These are phyloP conservation scores for Salticus scenicus DNA, from an alignment of 2,888 invertebrate genomes.

Conservation along the genomic window DNA sequence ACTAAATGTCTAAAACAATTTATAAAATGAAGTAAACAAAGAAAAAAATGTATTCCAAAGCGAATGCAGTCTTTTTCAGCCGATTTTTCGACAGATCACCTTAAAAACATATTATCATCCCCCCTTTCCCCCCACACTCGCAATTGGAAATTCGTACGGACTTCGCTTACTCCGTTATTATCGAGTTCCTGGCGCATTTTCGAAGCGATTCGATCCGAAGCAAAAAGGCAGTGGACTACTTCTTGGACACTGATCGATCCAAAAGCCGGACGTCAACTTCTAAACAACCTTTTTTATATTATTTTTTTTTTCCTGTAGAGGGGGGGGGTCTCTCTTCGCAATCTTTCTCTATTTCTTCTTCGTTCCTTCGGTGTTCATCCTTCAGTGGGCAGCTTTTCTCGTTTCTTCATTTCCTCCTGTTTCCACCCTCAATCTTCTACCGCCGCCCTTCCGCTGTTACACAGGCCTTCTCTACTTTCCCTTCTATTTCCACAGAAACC, in stretches of 20 bases:
- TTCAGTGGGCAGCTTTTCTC: slow-evolving; percentile 63
- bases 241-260: slow-evolving; percentile 53
- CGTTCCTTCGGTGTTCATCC: slow-evolving; percentile 64
- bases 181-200: slow-evolving; percentile 56
- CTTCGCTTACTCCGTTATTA: slow-evolving; percentile 60
- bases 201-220: slow-evolving; percentile 40
- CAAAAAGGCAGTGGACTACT: slow-evolving; percentile 36
- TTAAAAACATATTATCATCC: not conserved
- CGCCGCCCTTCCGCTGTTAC: slow-evolving; percentile 20
- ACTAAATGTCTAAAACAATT: too few relatives aligned
- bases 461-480: slow-evolving; percentile 33
- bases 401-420: slow-evolving; percentile 67
- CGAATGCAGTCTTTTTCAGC: too few relatives aligned
- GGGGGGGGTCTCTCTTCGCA: slow-evolving; percentile 43
- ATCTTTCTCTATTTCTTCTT: slow-evolving; percentile 67
- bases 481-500: slow-evolving; percentile 32
- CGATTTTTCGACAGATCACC: not conserved
- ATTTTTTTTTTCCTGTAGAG: not conserved
- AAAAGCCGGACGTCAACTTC: slow-evolving; percentile 64
- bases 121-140: not conserved
- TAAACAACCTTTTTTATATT: slow-evolving; percentile 49
- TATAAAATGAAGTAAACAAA: too few relatives aligned
- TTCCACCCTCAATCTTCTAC: slow-evolving; percentile 49
- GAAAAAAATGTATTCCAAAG: too few relatives aligned
- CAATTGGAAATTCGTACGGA: slow-evolving; percentile 21